These are phyloP conservation scores for Arnoldichthys spilopterus DNA, from an alignment of 2,797 vertebrate genomes.

Conservation along the genomic window DNA sequence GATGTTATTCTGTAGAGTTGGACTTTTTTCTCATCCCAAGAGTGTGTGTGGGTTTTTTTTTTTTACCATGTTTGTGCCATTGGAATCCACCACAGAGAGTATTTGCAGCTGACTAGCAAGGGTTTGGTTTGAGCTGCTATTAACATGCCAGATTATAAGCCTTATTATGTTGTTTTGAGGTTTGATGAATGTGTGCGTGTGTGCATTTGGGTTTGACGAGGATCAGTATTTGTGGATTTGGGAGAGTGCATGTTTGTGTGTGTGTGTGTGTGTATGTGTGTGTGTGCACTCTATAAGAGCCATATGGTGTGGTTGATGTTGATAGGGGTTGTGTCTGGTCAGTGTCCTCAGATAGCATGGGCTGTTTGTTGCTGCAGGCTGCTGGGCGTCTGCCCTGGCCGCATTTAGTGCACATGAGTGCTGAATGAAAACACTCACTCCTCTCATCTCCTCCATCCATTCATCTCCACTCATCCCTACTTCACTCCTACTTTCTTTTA, in stretches of 20 bases:
- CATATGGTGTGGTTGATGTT: slow-evolving; percentile 42
- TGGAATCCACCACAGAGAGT: slow-evolving; percentile 11
- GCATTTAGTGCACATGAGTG: slow-evolving; percentile 14
- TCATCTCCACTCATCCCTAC: slow-evolving; percentile 47
- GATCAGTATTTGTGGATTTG: slow-evolving; percentile 48
- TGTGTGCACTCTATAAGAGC: slow-evolving; percentile 21
- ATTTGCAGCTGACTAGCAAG: not conserved
- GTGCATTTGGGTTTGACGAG: slow-evolving; percentile 29
- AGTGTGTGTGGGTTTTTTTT: slow-evolving; percentile 21
- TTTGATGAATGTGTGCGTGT: slow-evolving; percentile 20
- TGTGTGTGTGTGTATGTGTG: slow-evolving; percentile 32
- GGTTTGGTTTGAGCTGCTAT: slow-evolving; percentile 37
- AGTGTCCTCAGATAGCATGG: slow-evolving; percentile 64
- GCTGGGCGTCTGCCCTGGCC: not conserved
- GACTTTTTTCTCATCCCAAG: slow-evolving; percentile 10
- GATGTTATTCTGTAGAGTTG: not conserved
- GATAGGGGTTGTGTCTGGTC: slow-evolving; percentile 55
- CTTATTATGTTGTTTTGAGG: slow-evolving; percentile 47
- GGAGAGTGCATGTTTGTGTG: slow-evolving; percentile 26
- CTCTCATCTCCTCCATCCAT: slow-evolving; percentile 33
- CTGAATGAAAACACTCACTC: slow-evolving; percentile 37
- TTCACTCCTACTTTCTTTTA: slow-evolving; percentile 26
- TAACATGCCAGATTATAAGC: slow-evolving; percentile 25
- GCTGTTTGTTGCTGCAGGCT: slow-evolving; percentile 35
- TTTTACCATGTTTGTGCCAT: slow-evolving; percentile 3